Base-by-base conservation (phyloP, 2,888 invertebrate genomes). In the Tholera decimalis region DNA sequence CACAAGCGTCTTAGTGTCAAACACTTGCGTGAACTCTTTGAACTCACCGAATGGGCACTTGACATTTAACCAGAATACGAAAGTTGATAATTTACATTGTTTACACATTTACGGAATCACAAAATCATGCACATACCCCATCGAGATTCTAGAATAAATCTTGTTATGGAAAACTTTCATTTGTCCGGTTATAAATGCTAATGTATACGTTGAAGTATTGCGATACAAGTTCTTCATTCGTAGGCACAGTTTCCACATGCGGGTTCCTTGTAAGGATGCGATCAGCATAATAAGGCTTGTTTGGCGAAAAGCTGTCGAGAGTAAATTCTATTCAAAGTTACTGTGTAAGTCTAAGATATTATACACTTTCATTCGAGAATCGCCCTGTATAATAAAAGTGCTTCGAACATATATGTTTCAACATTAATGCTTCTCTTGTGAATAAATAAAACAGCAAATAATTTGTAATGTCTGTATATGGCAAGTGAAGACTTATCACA, bases 141-240 rank as follows among this genome's bases (percentile, higher is more conserved):
- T 56, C 24, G 26, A 53, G 22, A 24, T 61, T 61, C 61, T 61
- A 61, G 46, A 76, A 76, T 73, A 63, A 56, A 41, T 76, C 77
- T 73, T 49, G 57, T 58, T 71, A 75, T 62, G 73, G 75, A 54
- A 66, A 77, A 77, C 78, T 77, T 77, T 75, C 78, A 57, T 75
- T 77, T 77, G 73, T 67, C 78, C 49, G 55, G 78, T 63, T 67
- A 47, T 56, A 66, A 77, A 75, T 77, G 61, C 54, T 72, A 66
- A 71, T 56, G 59, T 35, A 18, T 22, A 22, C 24, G 28, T 72
- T 62, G 61, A 72, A 66, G 43, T 75, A 77, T 77, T 72, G 57
- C 57, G 20, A 59, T 54, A 56, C 74, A 53, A 59, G 55, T 77
- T 71, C 65, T 74, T 77, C 61, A 56, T 61, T 65, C 46, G 60